These are phyloP conservation scores for Callipepla squamata DNA, from an alignment of 2,113 vertebrate species.

Conservation along the genomic window DNA sequence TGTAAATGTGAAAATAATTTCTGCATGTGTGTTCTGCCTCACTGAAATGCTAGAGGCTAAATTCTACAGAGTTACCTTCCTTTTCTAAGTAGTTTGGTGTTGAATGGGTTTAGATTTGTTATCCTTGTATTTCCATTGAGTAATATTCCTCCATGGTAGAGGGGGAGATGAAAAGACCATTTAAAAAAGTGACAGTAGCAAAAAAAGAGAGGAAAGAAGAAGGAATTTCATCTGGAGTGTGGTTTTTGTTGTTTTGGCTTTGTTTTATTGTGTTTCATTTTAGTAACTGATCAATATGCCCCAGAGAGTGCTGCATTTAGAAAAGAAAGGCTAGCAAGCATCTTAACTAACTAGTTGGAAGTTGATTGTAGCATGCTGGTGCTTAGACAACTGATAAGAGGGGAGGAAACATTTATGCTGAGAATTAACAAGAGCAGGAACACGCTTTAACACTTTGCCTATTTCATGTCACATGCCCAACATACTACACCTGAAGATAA, in stretches of 20 bases:
- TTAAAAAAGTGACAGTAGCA: slow-evolving; percentile 48
- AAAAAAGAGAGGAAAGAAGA: slow-evolving; percentile 48
- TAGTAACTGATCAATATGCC: slow-evolving; percentile 47
- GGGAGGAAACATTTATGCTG: slow-evolving; percentile 18
- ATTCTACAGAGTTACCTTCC: slow-evolving; percentile 15
- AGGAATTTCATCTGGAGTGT: neutral
- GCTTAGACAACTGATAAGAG: slow-evolving; percentile 6
- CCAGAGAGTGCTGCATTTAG: neutral
- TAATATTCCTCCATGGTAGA: neutral
- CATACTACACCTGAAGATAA: neutral
- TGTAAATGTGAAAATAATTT: neutral
- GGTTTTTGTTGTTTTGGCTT: neutral
- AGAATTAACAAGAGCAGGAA: slow-evolving; percentile 4
- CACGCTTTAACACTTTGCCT: neutral
- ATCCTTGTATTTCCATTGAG: slow-evolving; percentile 38
- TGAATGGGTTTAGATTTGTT: slow-evolving; percentile 39
- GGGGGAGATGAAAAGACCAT: slow-evolving; percentile 53
- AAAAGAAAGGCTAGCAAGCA: slow-evolving; percentile 53
- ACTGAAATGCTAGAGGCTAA: neutral
- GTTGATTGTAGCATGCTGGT: slow-evolving; percentile 15
- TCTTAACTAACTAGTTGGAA: slow-evolving; percentile 56
- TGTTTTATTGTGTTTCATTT: neutral
- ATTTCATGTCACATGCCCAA: neutral
- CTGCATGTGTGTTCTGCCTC: neutral
- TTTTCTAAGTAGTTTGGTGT: neutral